Evolutionary conservation across 2,113 vertebrate species (phyloP).

Genomic region (Chaetodon auriga): DNA sequence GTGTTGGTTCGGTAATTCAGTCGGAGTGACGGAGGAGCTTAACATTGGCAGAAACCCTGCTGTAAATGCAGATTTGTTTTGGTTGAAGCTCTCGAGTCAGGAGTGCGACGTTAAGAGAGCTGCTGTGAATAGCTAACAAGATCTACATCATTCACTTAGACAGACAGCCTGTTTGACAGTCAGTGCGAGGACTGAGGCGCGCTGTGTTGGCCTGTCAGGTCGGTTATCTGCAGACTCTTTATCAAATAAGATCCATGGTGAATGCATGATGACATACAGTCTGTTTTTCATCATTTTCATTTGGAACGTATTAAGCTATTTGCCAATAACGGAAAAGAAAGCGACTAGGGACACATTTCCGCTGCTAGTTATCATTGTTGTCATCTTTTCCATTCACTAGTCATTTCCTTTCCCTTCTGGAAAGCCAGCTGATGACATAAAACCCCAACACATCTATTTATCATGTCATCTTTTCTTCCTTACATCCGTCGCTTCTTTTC

Average conservation of each 20-base stretch:
- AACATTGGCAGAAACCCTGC: constrained; percentile 43
- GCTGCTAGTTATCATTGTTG: constrained; percentile 10
- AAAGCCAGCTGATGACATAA: constrained; percentile 11
- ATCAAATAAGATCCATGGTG: constrained; percentile 30
- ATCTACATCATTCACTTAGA: constrained; percentile 42
- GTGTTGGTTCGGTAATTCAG: constrained; percentile 43
- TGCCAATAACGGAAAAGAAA: neutral
- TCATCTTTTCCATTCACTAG: constrained; percentile 5
- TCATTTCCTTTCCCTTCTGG: neutral
- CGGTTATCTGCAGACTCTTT: constrained; percentile 39
- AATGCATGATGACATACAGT: constrained; percentile 21
- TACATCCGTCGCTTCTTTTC: constrained; percentile 10
- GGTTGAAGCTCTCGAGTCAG: constrained; percentile 29
- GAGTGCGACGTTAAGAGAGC: constrained; percentile 25
- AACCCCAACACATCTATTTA: constrained; percentile 10
- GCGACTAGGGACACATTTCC: neutral
- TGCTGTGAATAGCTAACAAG: constrained; percentile 41
- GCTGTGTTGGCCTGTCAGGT: constrained; percentile 43
- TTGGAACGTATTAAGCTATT: neutral
- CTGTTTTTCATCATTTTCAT: constrained; percentile 17
- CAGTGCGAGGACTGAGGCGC: constrained; percentile 16
- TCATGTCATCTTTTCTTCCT: constrained; percentile 31
- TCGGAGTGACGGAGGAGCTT: constrained; percentile 42
- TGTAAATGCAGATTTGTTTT: constrained; percentile 63
- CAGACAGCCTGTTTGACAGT: constrained; percentile 35